Evolutionary conservation across 2,113 vertebrate species (phyloP).

Genomic region (Triplophysa siluroides): DNA sequence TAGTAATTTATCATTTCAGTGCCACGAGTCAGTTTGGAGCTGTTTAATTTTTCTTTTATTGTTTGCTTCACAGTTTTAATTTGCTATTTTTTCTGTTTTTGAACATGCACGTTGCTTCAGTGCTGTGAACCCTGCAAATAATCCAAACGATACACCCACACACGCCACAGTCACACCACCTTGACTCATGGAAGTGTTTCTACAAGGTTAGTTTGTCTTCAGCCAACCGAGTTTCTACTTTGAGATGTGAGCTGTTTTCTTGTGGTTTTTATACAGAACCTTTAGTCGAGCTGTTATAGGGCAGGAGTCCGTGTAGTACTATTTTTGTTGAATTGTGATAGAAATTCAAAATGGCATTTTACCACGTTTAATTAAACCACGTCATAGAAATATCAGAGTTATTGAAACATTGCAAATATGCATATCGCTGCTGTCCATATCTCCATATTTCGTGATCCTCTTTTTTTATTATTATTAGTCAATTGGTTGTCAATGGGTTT

Average conservation of each 20-base stretch:
- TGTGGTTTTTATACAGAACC: background rate
- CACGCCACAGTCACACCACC: slow-evolving; percentile 69
- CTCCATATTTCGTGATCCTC: no score
- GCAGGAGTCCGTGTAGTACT: background rate
- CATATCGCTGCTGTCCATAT: no score
- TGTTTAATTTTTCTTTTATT: slow-evolving; percentile 26
- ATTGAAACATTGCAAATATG: no score
- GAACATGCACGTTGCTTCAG: slow-evolving; percentile 65
- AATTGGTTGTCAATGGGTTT: no score
- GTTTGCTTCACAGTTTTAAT: slow-evolving; percentile 35
- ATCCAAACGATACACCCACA: slow-evolving; percentile 66
- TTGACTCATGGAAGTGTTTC: slow-evolving; percentile 61
- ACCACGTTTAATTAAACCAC: no score
- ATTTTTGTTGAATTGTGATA: background rate
- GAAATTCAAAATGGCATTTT: background rate
- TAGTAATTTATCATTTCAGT: background rate
- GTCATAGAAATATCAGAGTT: no score
- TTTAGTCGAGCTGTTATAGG: background rate
- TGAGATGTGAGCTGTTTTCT: background rate
- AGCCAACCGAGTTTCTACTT: background rate
- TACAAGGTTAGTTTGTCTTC: slow-evolving; percentile 70
- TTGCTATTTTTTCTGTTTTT: slow-evolving; percentile 48
- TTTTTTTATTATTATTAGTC: no score
- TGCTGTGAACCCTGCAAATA: slow-evolving; percentile 63
- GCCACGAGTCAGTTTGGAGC: background rate